phyloP scores from a whole-genome alignment of 2,797 vertebrate species.

The Anomalospiza imberbis region DNA sequence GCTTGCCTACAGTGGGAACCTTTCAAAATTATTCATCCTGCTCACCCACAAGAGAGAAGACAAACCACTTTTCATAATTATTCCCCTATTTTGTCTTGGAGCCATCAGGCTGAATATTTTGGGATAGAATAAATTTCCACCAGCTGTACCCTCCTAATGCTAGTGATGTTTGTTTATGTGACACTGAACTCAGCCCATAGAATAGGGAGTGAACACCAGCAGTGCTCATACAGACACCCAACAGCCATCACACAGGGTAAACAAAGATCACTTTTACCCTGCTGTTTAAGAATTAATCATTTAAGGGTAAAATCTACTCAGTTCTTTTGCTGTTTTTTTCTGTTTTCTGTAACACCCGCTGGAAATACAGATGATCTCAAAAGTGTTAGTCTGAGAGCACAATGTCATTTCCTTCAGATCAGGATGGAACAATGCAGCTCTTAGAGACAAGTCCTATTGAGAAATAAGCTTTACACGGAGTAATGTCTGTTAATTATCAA shows the following conservation, averaged over 20 bases:
- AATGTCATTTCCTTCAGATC: not conserved
- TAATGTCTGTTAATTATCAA: constrained; percentile 1
- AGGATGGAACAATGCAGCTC: not conserved
- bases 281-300: not conserved
- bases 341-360: not conserved
- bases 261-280: not conserved
- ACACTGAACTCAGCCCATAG: not conserved
- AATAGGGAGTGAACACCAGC: not conserved
- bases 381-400: not conserved
- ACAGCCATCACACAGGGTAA: not conserved
- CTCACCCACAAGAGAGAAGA: not conserved
- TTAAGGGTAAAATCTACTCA: not conserved
- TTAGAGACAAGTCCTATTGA: not conserved
- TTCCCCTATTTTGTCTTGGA: not conserved
- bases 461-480: not conserved
- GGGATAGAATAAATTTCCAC: not conserved
- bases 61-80: not conserved
- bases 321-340: not conserved
- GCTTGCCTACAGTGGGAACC: not conserved
- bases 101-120: not conserved
- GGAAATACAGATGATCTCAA: not conserved
- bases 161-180: not conserved
- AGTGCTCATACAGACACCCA: not conserved
- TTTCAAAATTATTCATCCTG: not conserved
- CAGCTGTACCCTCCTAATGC: not conserved